phyloP scores from a whole-genome alignment of 2,797 vertebrate species.

The Mormyrus proboscirostris region DNA sequence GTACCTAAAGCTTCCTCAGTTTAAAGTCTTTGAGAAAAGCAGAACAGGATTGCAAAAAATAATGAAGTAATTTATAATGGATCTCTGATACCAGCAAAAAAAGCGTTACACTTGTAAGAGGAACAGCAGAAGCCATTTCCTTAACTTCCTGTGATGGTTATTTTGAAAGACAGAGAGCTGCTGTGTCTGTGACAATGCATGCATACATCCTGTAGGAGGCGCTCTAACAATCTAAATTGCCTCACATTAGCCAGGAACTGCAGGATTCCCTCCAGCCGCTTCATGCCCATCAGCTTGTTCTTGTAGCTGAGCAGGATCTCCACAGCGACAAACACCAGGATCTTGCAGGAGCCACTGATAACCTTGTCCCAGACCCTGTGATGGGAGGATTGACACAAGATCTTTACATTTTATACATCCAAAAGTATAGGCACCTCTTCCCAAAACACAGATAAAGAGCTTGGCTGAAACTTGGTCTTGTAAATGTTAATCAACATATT shows the following conservation, averaged over 20 bases:
- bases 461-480: background rate
- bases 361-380: constrained; percentile 96
- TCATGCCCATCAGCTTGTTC: constrained; percentile 80
- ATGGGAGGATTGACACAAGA: background rate
- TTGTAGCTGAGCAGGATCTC: constrained; percentile 93
- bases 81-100: background rate
- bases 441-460: background rate
- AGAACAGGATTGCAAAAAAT: background rate
- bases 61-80: background rate
- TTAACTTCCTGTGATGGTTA: background rate
- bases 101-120: background rate
- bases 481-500: background rate
- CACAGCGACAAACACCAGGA: constrained; percentile 89
- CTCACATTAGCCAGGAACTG: constrained; percentile 87
- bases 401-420: background rate
- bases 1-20: background rate
- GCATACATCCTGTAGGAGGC: background rate
- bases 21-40: background rate
- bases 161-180: background rate
- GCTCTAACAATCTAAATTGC: constrained; percentile 18
- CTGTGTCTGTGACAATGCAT: background rate
- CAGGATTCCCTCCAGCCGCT: constrained; percentile 69
- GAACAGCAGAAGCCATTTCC: background rate
- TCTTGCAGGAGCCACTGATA: constrained; percentile 96
- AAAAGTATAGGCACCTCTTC: background rate